Conservation (phyloP, 2,113 vertebrate species). For the Psilopsiagon aurifrons region DNA sequence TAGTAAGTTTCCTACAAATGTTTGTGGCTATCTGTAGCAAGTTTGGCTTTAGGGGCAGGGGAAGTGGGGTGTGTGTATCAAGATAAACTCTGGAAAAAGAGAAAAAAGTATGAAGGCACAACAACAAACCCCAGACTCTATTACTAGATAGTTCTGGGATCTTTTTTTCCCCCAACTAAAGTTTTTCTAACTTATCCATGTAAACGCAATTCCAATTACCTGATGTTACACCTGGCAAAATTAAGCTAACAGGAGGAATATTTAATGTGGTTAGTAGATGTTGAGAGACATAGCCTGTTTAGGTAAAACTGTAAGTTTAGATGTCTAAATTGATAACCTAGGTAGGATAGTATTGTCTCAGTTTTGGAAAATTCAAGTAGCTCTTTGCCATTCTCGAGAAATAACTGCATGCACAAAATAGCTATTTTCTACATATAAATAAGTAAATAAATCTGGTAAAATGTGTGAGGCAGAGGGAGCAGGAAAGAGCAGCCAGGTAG, state of each 20-base stretch:
- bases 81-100: neutral
- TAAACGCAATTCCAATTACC: neutral
- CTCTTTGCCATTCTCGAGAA: neutral
- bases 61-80: accelerated
- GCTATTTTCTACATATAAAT: neutral
- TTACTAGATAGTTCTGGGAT: neutral
- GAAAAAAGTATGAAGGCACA: neutral
- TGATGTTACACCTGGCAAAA: neutral
- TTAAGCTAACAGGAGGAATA: neutral
- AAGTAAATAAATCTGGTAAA: neutral
- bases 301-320: neutral
- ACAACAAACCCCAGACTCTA: accelerated
- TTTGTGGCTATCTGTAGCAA: neutral
- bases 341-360: neutral
- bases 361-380: neutral
- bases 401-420: neutral
- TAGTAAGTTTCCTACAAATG: neutral
- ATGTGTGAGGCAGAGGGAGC: neutral
- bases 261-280: neutral
- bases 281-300: neutral
- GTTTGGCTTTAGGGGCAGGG: neutral
- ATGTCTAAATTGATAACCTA: neutral
- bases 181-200: neutral
- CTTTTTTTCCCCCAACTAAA: neutral
- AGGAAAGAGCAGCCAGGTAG: neutral